These are phyloP conservation scores for Stichodactyla mertensii DNA, from an alignment of 64 coral and sea anemone species.

Conservation along the genomic window DNA sequence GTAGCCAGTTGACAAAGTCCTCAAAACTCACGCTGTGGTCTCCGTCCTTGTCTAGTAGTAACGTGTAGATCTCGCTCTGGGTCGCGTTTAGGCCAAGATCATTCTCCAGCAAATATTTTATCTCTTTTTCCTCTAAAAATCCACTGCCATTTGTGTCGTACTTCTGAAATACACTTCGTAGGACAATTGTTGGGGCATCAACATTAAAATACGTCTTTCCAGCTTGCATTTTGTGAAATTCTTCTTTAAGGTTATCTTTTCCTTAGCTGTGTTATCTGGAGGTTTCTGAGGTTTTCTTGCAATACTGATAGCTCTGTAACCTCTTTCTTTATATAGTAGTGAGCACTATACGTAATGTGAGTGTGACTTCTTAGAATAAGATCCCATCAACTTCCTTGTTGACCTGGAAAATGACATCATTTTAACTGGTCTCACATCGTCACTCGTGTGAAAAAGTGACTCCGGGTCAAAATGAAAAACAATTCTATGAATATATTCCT, in stretches of 20 bases:
- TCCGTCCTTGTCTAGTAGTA: constrained; percentile 72
- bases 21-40: constrained; percentile 59
- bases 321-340: too few species aligned
- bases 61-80: constrained; percentile 47
- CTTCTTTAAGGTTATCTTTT: neutral
- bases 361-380: neutral
- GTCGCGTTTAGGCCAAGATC: constrained; percentile 66
- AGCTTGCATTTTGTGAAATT: constrained; percentile 58
- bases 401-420: neutral
- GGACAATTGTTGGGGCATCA: constrained; percentile 49
- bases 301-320: neutral
- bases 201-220: constrained; percentile 52
- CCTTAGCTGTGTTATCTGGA: neutral
- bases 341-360: too few species aligned
- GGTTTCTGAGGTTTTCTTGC: neutral
- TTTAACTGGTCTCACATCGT: neutral
- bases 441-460: neutral
- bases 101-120: constrained; percentile 48
- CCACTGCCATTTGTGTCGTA: constrained; percentile 65
- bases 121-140: constrained; percentile 32
- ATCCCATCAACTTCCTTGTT: neutral
- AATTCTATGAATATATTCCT: too few species aligned
- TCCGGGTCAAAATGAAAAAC: too few species aligned
- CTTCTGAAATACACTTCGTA: constrained; percentile 74
- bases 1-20: constrained; percentile 75